Evolutionary conservation across 2,113 vertebrate genomes (phyloP), one percentile per base, ranked within the genome.

Genomic region (Rhea americana): DNA sequence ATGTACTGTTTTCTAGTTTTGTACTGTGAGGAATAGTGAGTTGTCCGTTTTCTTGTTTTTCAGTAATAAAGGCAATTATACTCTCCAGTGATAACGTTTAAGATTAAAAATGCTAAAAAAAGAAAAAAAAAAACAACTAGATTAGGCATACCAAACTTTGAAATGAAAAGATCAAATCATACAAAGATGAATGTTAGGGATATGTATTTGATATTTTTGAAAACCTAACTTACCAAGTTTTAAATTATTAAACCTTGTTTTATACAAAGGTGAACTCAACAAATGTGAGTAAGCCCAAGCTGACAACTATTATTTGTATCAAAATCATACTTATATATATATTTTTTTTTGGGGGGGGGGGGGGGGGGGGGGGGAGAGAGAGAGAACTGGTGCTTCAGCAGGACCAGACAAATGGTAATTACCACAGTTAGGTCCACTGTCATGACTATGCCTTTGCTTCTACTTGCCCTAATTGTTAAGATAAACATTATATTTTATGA

Each of bases 361-460:
- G 35, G 35, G 35, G 5, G 35, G 35, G 35, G 35, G 35, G 35
- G 35, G 35, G 35, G 35, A 6, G 35, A 6, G 5, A 6, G 35
- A 35, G 35, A 35, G 65, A 75, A 86, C 8, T 72, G 92, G 77
- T 80, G 67, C 55, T 83, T 94, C 94, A 91, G 74, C 84, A 92
- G 53, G 21, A 37, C 39, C 37, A 30, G 10, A 63, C 32, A 90
- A 91, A 83, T 83, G 55, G 82, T 30, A 66, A 74, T 89, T 93
- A 71, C 6, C 50, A 45, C 55, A 28, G 4, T 66, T 85, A 12
- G 3, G 10, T 37, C 58, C 75, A 50, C 7, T n/a, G 9, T 37
- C 15, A 55, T 53, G 43, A 12, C 5, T 67, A 19, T 77, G 37
- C 61, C 75, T 86, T 84, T 89, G 22, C 59, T 89, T 89, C 22